phyloP scores from a whole-genome alignment of 2,888 invertebrate genomes.

The Cephus sareptanus region DNA sequence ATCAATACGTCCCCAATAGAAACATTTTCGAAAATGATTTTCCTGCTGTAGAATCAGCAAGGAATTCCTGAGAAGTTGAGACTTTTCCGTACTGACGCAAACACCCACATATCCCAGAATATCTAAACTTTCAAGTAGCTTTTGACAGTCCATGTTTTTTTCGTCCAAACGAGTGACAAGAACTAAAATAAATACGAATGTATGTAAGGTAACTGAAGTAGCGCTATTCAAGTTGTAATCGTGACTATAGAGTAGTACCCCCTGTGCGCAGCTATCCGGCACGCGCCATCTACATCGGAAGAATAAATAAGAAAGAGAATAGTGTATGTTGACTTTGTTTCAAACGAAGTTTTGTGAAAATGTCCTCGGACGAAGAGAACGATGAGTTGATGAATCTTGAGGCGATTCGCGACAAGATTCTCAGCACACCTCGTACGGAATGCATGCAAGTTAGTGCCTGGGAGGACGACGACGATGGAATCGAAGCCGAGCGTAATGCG shows the following conservation, averaged over 20 bases:
- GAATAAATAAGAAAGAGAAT: no score
- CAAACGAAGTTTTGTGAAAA: conserved; percentile 20
- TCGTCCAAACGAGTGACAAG: not conserved
- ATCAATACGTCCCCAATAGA: conserved; percentile 88
- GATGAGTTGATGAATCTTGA: conserved; percentile 54
- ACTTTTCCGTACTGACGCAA: conserved; percentile 79
- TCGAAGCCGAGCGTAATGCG: conserved; percentile 78
- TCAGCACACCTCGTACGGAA: conserved; percentile 46
- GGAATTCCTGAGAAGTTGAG: conserved; percentile 80
- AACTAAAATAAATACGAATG: no score
- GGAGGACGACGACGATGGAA: conserved; percentile 81
- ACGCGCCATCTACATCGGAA: no score
- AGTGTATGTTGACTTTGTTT: no score
- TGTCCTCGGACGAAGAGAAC: conserved; percentile 56
- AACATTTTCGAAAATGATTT: conserved; percentile 84
- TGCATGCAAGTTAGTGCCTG: conserved; percentile 79
- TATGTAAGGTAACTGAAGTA: no score
- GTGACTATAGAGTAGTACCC: no score
- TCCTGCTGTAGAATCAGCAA: conserved; percentile 83
- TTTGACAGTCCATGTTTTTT: conserved; percentile 69
- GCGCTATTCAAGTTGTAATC: no score
- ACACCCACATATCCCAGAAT: conserved; percentile 74
- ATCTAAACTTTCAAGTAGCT: conserved; percentile 69
- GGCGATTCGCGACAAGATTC: conserved; percentile 53
- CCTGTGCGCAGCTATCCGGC: no score